phyloP scores from a whole-genome alignment of 2,113 vertebrate genomes.

The Odocoileus virginianus region DNA sequence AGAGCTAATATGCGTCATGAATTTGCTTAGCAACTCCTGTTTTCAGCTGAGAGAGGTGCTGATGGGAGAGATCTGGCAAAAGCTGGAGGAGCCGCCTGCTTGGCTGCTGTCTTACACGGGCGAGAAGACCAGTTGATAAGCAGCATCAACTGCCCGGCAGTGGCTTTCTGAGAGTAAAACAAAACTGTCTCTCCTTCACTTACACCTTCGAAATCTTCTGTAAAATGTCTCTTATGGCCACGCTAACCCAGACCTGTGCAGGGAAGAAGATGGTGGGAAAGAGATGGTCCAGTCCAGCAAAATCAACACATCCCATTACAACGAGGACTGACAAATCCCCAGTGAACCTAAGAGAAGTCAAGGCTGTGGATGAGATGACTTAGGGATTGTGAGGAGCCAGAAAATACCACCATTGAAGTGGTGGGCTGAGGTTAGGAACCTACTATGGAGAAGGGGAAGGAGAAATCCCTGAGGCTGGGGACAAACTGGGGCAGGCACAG shows the following conservation, averaged over 20 bases:
- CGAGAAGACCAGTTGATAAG: rapidly evolving
- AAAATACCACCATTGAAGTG: background rate
- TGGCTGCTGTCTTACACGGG: background rate
- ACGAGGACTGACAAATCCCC: background rate
- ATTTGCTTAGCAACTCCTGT: background rate
- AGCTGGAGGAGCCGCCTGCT: background rate
- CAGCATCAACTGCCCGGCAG: background rate
- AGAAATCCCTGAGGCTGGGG: background rate
- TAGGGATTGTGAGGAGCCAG: background rate
- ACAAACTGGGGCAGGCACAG: background rate
- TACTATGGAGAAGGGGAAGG: background rate
- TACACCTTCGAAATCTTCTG: background rate
- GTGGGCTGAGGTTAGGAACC: background rate
- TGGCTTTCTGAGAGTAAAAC: background rate
- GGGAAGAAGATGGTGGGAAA: background rate
- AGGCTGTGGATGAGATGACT: background rate
- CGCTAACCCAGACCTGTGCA: background rate
- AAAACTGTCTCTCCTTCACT: background rate
- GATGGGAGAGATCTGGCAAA: background rate
- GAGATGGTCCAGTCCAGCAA: background rate
- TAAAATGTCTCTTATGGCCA: background rate
- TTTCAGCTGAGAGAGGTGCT: background rate
- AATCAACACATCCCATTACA: background rate
- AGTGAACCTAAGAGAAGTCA: background rate
- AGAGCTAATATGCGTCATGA: background rate